Evolutionary conservation across 1,140 invertebrate species (phyloP), one percentile per base, ranked within the genome.

Genomic region (Cecropterus lyciades): DNA sequence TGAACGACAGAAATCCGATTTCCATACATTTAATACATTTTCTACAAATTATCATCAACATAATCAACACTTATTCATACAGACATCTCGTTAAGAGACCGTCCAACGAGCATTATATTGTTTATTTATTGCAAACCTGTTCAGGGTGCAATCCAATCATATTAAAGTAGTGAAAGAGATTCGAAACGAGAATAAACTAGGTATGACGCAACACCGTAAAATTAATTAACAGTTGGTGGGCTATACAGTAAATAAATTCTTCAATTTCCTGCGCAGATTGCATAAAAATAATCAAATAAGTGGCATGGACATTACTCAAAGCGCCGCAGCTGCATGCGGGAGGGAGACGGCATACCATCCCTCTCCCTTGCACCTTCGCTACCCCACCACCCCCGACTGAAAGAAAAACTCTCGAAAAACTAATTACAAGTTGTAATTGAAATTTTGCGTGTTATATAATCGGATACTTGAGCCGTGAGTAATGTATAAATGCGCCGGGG

Each of bases 391-490:
- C 85, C 84, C 83, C 82, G 85, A 80, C 85, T 86, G 90, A 91
- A 92, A 92, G 92, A 92, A 92, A 92, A 93, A 92, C 90, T 92
- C 92, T 92, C 92, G 84, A 93, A 92, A 93, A 93, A 93, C 92
- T 93, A 93, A 93, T 93, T 93, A 93, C 91, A 93, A 93, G 82
- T 93, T 93, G 92, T 93, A 93, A 93, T 93, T 93, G 92, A 93
- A 93, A 93, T 93, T 93, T 93, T 93, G 91, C 92, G 92, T 93
- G 92, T 92, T 93, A 92, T 90, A 93, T 93, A 93, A 93, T 92
- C 92, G 90, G 87, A 92, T 92, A 92, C 90, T 92, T 92, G 90
- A 91, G 89, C 89, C 85, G 85, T 87, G 84, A 87, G 87, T 91
- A 91, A 90, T 90, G 85, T 89, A 89, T 87, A 89, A 89, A 89